Base-by-base conservation (phyloP, 2,888 invertebrate genomes). In the Strigamia transsilvanica region DNA sequence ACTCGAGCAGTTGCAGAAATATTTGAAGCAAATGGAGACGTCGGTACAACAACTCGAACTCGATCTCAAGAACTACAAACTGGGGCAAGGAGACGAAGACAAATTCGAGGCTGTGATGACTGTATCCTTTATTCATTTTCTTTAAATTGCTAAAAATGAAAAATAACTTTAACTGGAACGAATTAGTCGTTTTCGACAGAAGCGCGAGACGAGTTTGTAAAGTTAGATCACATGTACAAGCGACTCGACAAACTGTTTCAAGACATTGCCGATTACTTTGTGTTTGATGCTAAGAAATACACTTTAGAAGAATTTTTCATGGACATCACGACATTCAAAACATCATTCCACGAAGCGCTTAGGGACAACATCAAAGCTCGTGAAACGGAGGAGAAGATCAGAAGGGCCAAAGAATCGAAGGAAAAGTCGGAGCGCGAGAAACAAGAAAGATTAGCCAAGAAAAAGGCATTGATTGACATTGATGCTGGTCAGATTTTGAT, bases 291-390 rank as follows among this genome's bases (percentile, higher is more conserved):
- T 9, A 93, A 93, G 84, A 99, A 99, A 88, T 99, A 98, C 87
- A 92, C 94, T 0, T 91, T 98, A 85, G 99, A 99, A 87, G 98
- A 99, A 87, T 97, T 99, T 90, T 98, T 99, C 88, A 91, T 92
- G 0, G 99, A 99, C 87, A 91, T 99, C 84, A 98, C 97, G 89
- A 93, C 93, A 0, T 99, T 99, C 88, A 97, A 97, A 88, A 96
- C 97, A 87, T 92, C 93, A 34, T 98, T 98, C 87, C 89, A 92
- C 93, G 91, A 93, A 87, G 94, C 97, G 0, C 91, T 94, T 87
- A 92, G 92, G 85, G 97, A 98, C 83, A 96, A 96, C 88, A 90
- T 93, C 0, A 93, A 93, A 80, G 90, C 92, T 5, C 90, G 95
- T 7, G 98, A 98, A 87, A 91, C 93, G 0, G 94, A 94, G 85